Evolutionary conservation across 2,113 vertebrate genomes (phyloP), one percentile per base, ranked within the genome.

Genomic region (Verasper variegatus): DNA sequence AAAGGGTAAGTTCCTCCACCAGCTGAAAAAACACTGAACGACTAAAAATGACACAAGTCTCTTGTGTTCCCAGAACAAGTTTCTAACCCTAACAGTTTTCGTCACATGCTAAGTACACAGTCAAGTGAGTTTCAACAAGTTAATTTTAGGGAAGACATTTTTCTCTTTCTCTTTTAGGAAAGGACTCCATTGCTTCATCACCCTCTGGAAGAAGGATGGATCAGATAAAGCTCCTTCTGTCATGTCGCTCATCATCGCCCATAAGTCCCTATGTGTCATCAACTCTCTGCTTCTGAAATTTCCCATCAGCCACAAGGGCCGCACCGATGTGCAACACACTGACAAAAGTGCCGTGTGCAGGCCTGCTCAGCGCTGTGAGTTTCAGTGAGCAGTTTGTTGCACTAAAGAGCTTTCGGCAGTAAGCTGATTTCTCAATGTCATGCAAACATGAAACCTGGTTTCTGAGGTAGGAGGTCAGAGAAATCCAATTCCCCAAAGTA

Each of bases 261-360:
- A 93, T 54, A 96, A 88, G 74, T 93, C 96, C 18, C 93, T 94
- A 59, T 90, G 92, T 27, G 76, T 87, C 59, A 54, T 97, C 64
- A 76, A 67, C 59, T 95, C 80, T 83, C 93, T 98, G 52, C 94
- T 98, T 76, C 95, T 94, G 61, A 94, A 92, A 84, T 98, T 96
- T 88, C 97, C 98, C 14, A 86, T 96, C 74, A 97, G 94, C 66
- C 95, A 84, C 85, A 98, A 96, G 90, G 97, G 97, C 45, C 94
- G 92, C 42, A 86, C 88, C 8, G 96, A 98, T 58, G 93, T 97
- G 86, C 92, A 95, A 57, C 95, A 94, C 13, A 95, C 91, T 86
- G 94, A 72, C 1, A 95, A 94, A 77, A 93, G 92, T 80, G 93
- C 91, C 85, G 78, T 78, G 90, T 2, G 79, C 86, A 7, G 18